Percentiles rank a stretch among this genome's conserved stretches.
Conservation (phyloP, 2,797 vertebrate species). For the Pipistrellus pipistrellus region DNA sequence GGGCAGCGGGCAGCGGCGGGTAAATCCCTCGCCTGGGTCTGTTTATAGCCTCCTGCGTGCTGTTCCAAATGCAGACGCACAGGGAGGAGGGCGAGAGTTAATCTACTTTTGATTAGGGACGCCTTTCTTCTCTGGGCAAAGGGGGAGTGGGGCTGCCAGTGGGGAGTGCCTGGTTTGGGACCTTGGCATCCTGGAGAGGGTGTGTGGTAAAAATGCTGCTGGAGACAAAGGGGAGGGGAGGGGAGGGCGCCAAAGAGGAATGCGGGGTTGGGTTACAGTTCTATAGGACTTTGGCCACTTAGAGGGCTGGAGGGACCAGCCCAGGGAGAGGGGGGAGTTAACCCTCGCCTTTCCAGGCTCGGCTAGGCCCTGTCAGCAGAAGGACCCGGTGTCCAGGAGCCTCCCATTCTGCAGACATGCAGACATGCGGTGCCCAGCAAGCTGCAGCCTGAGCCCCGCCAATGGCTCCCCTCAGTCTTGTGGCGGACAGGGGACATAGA, state of each 20-base stretch:
- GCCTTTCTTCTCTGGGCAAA: conserved; percentile 51
- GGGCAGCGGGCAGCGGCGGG: conserved; percentile 33
- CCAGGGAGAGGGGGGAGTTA: not conserved
- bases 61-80: conserved; percentile 67
- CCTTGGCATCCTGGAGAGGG: not conserved
- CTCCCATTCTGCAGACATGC: not conserved
- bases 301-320: not conserved
- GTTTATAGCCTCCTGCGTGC: conserved; percentile 61
- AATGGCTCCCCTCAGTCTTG: not conserved
- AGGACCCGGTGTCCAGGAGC: not conserved
- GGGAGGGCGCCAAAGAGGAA: not conserved
- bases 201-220: not conserved
- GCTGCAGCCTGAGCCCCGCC: not conserved
- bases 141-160: not conserved
- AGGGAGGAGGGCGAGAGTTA: conserved; percentile 74
- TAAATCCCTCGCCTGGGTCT: conserved; percentile 75
- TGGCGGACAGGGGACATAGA: not conserved
- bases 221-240: not conserved
- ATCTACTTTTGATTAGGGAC: conserved; percentile 80
- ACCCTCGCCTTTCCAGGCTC: not conserved
- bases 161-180: not conserved
- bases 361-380: not conserved
- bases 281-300: not conserved
- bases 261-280: not conserved
- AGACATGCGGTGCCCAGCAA: not conserved